A percentile compares a stretch with the other conserved stretches of the same genome.
These are phyloP conservation scores for Casuarius casuarius DNA, from an alignment of 2,113 vertebrate genomes.

Conservation along the genomic window DNA sequence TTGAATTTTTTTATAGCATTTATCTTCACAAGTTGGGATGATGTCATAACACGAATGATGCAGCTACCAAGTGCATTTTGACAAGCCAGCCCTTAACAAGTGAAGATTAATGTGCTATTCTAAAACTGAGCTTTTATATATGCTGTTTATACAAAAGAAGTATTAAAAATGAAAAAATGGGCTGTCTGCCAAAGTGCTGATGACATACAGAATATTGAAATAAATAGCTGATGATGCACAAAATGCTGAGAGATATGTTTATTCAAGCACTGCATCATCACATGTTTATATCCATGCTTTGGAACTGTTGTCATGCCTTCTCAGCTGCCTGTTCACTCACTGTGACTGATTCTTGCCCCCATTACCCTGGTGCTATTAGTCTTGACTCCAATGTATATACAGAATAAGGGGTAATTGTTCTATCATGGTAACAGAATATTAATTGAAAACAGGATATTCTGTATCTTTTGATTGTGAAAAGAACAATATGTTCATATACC, in stretches of 20 bases:
- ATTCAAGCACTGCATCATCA: not conserved
- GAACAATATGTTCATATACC: not conserved
- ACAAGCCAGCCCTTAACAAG: conserved; percentile 5
- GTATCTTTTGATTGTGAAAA: not conserved
- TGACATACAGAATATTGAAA: conserved; percentile 55
- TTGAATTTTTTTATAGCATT: not conserved
- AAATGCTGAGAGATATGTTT: not conserved
- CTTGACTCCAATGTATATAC: not conserved
- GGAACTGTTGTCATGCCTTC: not conserved
- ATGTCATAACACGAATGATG: conserved; percentile 34
- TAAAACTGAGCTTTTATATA: not conserved
- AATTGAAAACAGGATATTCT: not conserved
- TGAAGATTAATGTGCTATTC: conserved; percentile 46
- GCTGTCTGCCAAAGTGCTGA: conserved; percentile 36
- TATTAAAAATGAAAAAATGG: conserved; percentile 40
- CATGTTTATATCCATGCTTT: not conserved
- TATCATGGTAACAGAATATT: not conserved
- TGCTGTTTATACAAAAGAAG: conserved; percentile 41
- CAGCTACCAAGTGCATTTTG: not conserved
- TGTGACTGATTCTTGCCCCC: not conserved
- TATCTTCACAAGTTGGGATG: conserved; percentile 28
- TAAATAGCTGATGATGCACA: conserved; percentile 41
- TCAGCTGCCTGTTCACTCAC: not conserved
- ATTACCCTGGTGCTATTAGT: not conserved
- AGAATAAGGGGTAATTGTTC: not conserved